phyloP scores from a whole-genome alignment of 1,140 invertebrate genomes.

The Brachystomella parvula region DNA sequence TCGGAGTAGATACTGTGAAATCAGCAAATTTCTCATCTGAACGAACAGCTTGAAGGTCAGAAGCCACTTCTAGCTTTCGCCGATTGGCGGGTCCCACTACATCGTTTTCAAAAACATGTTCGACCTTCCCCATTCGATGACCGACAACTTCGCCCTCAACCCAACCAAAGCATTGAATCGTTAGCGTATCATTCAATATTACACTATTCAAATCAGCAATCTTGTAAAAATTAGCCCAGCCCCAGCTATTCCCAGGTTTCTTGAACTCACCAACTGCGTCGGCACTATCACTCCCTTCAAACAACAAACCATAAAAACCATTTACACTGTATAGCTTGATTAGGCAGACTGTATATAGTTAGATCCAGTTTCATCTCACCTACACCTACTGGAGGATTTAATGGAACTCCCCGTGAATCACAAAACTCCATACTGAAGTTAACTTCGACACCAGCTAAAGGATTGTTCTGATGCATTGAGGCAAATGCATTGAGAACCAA shows the following conservation, averaged over 20 bases:
- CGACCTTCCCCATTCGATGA: conserved; percentile 22
- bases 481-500: conserved; percentile 29
- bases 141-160: conserved; percentile 35
- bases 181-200: conserved; percentile 29
- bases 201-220: conserved; percentile 22
- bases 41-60: conserved; percentile 23
- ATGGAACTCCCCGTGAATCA: conserved; percentile 29
- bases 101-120: background rate
- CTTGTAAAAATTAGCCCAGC: conserved; percentile 33
- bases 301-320: no score
- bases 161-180: conserved; percentile 34
- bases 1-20: conserved; percentile 17
- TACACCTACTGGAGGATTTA: conserved; percentile 36
- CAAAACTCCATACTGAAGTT: conserved; percentile 34
- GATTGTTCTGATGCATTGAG: conserved; percentile 21
- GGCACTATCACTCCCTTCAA: conserved; percentile 32
- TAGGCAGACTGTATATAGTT: background rate
- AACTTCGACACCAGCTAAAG: conserved; percentile 33
- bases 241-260: conserved; percentile 31
- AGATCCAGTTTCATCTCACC: conserved; percentile 5
- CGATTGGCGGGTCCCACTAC: conserved; percentile 18
- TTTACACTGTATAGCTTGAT: no score
- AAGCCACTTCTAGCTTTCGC: conserved; percentile 5
- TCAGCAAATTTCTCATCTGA: conserved; percentile 19
- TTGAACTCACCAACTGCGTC: conserved; percentile 37